Percentiles rank a stretch among this genome's conserved stretches.
phyloP scores from a whole-genome alignment of 1,140 invertebrate genomes.

The Hestina assimilis region DNA sequence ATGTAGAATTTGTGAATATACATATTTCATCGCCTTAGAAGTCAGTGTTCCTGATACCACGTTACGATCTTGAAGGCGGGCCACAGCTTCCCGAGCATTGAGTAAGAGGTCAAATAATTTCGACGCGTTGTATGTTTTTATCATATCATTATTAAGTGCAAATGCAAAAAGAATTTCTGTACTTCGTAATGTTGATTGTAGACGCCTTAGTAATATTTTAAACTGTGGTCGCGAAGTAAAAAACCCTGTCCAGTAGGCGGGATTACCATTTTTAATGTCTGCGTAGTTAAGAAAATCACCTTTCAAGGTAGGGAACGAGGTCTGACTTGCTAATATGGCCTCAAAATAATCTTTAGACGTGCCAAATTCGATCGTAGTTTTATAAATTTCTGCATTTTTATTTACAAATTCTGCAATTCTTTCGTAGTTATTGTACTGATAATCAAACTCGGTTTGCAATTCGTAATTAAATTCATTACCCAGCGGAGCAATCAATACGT shows the following conservation, averaged over 20 bases:
- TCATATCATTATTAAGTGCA: slow-evolving; percentile 82
- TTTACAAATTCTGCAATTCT: slow-evolving; percentile 89
- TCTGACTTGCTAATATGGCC: slow-evolving; percentile 79
- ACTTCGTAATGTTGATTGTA: slow-evolving; percentile 86
- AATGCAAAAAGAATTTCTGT: slow-evolving; percentile 91
- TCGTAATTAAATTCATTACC: slow-evolving; percentile 91
- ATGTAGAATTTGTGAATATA: slow-evolving; percentile 42
- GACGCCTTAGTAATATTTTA: slow-evolving; percentile 89
- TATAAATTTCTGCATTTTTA: slow-evolving; percentile 82
- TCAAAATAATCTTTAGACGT: slow-evolving; percentile 90
- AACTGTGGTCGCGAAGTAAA: slow-evolving; percentile 91
- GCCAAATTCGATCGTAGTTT: slow-evolving; percentile 87
- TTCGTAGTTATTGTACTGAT: slow-evolving; percentile 91
- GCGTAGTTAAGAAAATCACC: slow-evolving; percentile 96
- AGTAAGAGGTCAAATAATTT: slow-evolving; percentile 80
- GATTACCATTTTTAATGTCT: slow-evolving; percentile 87
- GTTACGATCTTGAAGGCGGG: slow-evolving; percentile 55
- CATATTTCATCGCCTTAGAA: slow-evolving; percentile 41
- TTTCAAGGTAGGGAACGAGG: slow-evolving; percentile 83
- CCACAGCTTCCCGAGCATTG: slow-evolving; percentile 83
- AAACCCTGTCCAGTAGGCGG: slow-evolving; percentile 94
- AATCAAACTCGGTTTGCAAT: slow-evolving; percentile 88
- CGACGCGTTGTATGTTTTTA: slow-evolving; percentile 75
- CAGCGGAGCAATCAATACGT: slow-evolving; percentile 88
- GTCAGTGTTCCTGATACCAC: slow-evolving; percentile 58